Evolutionary conservation across 2,888 invertebrate genomes (phyloP).

Genomic region (Euzetes globulus): DNA sequence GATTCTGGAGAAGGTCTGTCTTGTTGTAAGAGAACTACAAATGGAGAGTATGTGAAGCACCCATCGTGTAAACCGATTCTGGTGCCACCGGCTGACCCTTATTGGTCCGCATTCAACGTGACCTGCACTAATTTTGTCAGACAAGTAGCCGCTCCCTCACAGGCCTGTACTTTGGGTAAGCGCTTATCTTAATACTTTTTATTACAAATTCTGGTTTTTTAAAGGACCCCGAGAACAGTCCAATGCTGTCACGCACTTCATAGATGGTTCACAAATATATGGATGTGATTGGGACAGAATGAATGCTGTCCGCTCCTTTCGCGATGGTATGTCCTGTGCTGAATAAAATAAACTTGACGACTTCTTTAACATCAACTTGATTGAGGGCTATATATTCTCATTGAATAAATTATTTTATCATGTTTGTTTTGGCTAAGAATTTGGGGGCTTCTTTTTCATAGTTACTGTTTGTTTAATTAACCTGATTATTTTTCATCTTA

Average conservation of each 20-base stretch:
- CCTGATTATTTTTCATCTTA: too few relatives aligned
- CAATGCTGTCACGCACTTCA: constrained; percentile 86
- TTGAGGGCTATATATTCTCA: too few relatives aligned
- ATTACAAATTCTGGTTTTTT: neutral
- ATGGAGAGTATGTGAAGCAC: constrained; percentile 58
- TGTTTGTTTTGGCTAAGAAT: too few relatives aligned
- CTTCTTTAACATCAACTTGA: too few relatives aligned
- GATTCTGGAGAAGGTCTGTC: constrained; percentile 52
- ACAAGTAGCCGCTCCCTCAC: constrained; percentile 48
- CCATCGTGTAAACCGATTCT: constrained; percentile 90
- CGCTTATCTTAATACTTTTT: neutral
- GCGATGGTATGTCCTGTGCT: constrained; percentile 38
- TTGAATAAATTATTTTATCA: too few relatives aligned
- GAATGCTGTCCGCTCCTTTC: constrained; percentile 58
- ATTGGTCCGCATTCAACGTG: constrained; percentile 45
- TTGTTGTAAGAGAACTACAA: constrained; percentile 59
- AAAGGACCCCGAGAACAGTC: constrained; percentile 81
- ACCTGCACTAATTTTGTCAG: constrained; percentile 42
- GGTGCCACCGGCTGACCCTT: constrained; percentile 77
- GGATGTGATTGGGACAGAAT: constrained; percentile 78
- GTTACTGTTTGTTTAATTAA: too few relatives aligned
- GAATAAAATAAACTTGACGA: neutral
- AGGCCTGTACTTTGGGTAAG: constrained; percentile 59
- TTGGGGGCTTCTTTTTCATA: too few relatives aligned
- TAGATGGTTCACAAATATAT: constrained; percentile 95